A percentile compares a stretch with the other conserved stretches of the same genome.
phyloP scores from a whole-genome alignment of 2,113 vertebrate species.

The Tachycineta bicolor region DNA sequence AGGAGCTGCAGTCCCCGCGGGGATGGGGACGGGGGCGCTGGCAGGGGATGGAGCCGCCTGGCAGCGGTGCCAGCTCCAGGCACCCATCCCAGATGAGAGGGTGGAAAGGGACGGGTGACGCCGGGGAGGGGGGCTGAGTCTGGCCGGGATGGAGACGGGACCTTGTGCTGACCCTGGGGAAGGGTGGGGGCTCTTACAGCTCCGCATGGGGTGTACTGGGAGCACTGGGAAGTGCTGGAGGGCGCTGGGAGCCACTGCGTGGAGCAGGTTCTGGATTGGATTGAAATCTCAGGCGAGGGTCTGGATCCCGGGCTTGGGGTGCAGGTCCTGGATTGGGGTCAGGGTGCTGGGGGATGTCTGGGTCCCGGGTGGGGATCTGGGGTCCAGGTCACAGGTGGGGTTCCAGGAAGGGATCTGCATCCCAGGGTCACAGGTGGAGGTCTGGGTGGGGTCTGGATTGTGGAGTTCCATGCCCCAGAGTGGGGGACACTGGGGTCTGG shows the following conservation, averaged over 20 bases:
- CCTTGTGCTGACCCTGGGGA: neutral
- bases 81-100: neutral
- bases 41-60: neutral
- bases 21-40: neutral
- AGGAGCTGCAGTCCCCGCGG: neutral
- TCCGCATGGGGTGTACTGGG: accelerated
- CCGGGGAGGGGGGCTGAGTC: neutral
- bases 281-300: neutral
- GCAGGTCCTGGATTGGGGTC: neutral
- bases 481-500: neutral
- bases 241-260: neutral
- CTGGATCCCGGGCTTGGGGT: neutral
- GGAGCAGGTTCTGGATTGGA: neutral
- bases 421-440: neutral
- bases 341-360: too few relatives aligned
- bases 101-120: neutral
- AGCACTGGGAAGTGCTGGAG: neutral
- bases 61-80: neutral
- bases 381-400: too few relatives aligned
- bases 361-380: too few relatives aligned
- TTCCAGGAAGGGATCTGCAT: neutral
- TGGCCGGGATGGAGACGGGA: accelerated
- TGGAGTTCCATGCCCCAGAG: neutral
- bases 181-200: too few relatives aligned
- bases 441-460: neutral